phyloP scores from a whole-genome alignment of 2,797 vertebrate genomes.

The Lutjanus campechanus region DNA sequence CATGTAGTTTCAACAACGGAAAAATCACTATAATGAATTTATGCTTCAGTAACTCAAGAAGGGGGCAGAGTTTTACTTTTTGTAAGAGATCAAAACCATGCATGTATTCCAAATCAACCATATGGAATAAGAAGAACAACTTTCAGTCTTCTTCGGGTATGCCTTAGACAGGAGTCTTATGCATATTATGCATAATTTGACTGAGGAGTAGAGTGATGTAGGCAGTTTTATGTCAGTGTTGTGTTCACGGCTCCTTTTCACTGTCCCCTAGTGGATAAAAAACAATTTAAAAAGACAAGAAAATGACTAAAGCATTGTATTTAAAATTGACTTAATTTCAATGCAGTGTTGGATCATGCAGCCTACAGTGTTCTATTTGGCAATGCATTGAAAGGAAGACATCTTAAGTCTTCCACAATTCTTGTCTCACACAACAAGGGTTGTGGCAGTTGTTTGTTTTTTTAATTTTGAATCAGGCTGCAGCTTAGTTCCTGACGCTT shows the following conservation, averaged over 20 bases:
- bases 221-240: background rate
- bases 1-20: too few relatives aligned
- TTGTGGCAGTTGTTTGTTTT: conserved; percentile 3
- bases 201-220: too few relatives aligned
- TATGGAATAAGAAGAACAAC: too few relatives aligned
- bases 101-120: too few relatives aligned
- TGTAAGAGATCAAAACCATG: too few relatives aligned
- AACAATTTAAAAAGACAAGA: background rate
- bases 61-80: too few relatives aligned
- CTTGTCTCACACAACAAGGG: conserved; percentile 17
- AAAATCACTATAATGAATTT: too few relatives aligned
- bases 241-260: background rate
- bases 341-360: conserved; percentile 11
- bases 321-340: conserved; percentile 7
- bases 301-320: background rate
- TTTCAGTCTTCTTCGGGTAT: too few relatives aligned
- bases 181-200: too few relatives aligned
- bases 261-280: background rate
- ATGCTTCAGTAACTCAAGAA: too few relatives aligned
- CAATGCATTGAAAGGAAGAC: conserved; percentile 22
- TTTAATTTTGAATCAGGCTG: conserved; percentile 40
- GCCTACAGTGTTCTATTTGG: conserved; percentile 18
- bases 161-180: too few relatives aligned
- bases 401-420: conserved; percentile 14
- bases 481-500: conserved; percentile 27